These are phyloP conservation scores for Anguilla obscura DNA, from an alignment of 2,797 vertebrate species.

Conservation along the genomic window DNA sequence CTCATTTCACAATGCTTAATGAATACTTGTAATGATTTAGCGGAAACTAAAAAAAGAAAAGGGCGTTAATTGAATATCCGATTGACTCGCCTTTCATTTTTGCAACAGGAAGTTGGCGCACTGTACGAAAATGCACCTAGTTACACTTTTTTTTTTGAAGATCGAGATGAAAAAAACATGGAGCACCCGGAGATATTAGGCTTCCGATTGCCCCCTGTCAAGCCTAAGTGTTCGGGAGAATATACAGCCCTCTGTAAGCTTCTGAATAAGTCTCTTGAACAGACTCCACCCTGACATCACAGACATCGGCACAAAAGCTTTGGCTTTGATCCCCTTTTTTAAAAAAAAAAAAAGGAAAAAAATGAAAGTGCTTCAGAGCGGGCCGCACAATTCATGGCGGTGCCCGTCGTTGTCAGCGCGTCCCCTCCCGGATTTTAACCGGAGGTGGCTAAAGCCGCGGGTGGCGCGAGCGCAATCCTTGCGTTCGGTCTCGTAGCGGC, in stretches of 20 bases:
- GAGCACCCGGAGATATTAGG: neutral
- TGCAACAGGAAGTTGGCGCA: neutral
- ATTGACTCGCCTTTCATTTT: neutral
- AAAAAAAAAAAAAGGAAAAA: constrained; percentile 41
- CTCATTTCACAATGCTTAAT: neutral
- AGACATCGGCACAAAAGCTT: constrained; percentile 34
- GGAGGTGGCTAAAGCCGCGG: constrained; percentile 52
- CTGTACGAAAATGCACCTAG: neutral
- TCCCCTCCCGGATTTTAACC: constrained; percentile 46
- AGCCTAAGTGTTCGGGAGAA: constrained; percentile 26
- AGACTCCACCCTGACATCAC: constrained; percentile 26
- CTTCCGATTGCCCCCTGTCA: neutral
- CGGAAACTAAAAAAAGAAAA: neutral
- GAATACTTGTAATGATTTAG: neutral
- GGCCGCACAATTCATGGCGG: constrained; percentile 40
- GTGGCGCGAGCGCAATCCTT: constrained; percentile 35
- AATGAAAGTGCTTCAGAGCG: constrained; percentile 48
- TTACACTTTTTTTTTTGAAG: neutral
- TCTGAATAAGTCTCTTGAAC: neutral
- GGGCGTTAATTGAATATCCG: neutral
- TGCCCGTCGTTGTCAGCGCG: constrained; percentile 27
- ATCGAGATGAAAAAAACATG: neutral
- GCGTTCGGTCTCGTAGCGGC: constrained; percentile 25
- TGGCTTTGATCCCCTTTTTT: constrained; percentile 33
- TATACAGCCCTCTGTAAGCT: constrained; percentile 33